A percentile compares a stretch with the other conserved stretches of the same genome.
phyloP scores from a whole-genome alignment of 2,888 invertebrate genomes.

The Rotaria sp. region DNA sequence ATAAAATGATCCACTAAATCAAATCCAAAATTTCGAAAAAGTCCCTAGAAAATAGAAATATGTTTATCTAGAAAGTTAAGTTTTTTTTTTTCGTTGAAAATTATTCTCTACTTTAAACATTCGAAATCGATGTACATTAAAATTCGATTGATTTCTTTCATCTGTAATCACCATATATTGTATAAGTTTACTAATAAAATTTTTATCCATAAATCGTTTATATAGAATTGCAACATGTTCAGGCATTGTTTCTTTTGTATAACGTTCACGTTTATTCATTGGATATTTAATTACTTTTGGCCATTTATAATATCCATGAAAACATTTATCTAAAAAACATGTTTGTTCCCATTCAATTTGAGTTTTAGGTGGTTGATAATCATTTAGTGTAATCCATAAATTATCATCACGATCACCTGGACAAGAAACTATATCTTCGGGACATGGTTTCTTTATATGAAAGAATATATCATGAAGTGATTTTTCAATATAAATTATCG shows the following conservation, averaged over 20 bases:
- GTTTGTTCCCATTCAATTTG: constrained; percentile 65
- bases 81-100: too few relatives aligned
- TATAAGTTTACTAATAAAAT: constrained; percentile 67
- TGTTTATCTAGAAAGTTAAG: too few relatives aligned
- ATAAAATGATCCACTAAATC: too few relatives aligned
- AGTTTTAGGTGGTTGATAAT: neutral
- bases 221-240: constrained; percentile 63
- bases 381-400: constrained; percentile 27
- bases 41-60: too few relatives aligned
- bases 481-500: neutral
- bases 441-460: neutral
- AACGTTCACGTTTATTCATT: constrained; percentile 25
- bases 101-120: too few relatives aligned
- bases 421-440: neutral
- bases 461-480: neutral
- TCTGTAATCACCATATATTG: constrained; percentile 61
- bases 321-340: constrained; percentile 66
- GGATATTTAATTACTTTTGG: constrained; percentile 49
- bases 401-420: constrained; percentile 37
- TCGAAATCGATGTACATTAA: too few relatives aligned
- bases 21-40: too few relatives aligned
- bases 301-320: constrained; percentile 61
- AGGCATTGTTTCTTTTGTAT: constrained; percentile 52
- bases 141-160: too few relatives aligned
- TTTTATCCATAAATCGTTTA: constrained; percentile 64